A percentile compares a stretch with the other conserved stretches of the same genome.
Evolutionary conservation across 2,888 invertebrate genomes (phyloP).

Genomic region (Microlaimidae sp.): DNA sequence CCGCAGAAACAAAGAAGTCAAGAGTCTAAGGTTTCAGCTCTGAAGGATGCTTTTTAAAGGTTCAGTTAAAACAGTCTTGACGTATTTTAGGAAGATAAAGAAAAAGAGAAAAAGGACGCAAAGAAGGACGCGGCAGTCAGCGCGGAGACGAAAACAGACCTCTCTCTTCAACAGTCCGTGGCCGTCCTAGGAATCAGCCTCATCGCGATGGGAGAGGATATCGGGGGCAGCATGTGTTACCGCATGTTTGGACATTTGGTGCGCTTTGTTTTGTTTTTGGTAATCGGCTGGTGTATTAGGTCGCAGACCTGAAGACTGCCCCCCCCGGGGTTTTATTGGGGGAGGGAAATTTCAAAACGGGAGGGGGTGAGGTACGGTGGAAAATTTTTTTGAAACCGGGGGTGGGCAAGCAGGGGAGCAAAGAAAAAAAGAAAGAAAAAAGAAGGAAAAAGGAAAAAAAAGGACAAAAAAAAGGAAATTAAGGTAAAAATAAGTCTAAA

Average conservation of each 20-base stretch:
- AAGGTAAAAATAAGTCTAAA: too few relatives aligned
- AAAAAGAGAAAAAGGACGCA: constrained; percentile 48
- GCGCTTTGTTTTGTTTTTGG: constrained; percentile 86
- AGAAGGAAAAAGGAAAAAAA: constrained; percentile 23
- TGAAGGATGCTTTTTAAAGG: too few relatives aligned
- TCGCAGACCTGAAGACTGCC: constrained; percentile 84
- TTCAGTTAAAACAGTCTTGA: neutral
- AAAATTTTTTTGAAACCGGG: too few relatives aligned
- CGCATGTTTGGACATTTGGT: constrained; percentile 83
- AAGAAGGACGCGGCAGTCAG: constrained; percentile 47
- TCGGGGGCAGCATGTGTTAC: constrained; percentile 94
- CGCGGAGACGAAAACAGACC: constrained; percentile 29
- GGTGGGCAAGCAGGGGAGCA: too few relatives aligned
- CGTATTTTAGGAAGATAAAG: neutral
- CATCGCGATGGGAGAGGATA: constrained; percentile 96
- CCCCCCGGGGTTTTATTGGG: too few relatives aligned
- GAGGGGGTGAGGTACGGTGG: too few relatives aligned
- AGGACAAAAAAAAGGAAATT: too few relatives aligned
- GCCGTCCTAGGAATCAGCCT: constrained; percentile 93
- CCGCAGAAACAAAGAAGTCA: too few relatives aligned
- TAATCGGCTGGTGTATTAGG: constrained; percentile 95
- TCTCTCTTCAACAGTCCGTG: constrained; percentile 60
- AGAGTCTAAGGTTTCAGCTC: too few relatives aligned
- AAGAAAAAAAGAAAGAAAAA: too few relatives aligned
- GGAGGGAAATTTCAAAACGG: too few relatives aligned